Conservation (phyloP, 2,888 invertebrate genomes). For the Diachrysia chrysitis region DNA sequence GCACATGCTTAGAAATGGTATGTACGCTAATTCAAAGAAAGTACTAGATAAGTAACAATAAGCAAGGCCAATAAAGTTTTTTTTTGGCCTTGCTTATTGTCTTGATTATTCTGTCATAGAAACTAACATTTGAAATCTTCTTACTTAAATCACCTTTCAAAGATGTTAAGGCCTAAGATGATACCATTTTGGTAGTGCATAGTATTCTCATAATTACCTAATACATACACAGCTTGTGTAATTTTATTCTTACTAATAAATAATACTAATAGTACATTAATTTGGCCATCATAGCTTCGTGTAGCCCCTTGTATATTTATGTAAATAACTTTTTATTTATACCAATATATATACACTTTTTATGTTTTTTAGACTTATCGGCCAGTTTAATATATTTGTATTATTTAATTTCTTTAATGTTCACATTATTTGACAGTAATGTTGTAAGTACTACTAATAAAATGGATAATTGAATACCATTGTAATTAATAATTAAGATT, state of each 20-base stretch:
- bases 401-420: constrained; percentile 6
- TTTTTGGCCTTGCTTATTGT: too few species aligned
- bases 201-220: not conserved
- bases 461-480: not conserved
- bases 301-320: constrained; percentile 55
- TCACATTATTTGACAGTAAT: not conserved
- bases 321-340: constrained; percentile 58
- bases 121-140: not conserved
- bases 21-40: too few species aligned
- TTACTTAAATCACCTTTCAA: too few species aligned
- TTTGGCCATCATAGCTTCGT: constrained; percentile 26
- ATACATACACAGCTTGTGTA: not conserved
- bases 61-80: too few species aligned
- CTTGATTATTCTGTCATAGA: not conserved
- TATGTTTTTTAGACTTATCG: constrained; percentile 26
- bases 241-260: not conserved
- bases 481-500: not conserved
- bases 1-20: too few species aligned
- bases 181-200: not conserved
- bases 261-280: constrained; percentile 38
- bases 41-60: too few species aligned
- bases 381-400: constrained; percentile 34
- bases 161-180: too few species aligned
- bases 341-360: constrained; percentile 34
- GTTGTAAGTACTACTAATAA: not conserved